phyloP scores from a whole-genome alignment of 2,888 invertebrate genomes.

The Hoplodrina ambigua region DNA sequence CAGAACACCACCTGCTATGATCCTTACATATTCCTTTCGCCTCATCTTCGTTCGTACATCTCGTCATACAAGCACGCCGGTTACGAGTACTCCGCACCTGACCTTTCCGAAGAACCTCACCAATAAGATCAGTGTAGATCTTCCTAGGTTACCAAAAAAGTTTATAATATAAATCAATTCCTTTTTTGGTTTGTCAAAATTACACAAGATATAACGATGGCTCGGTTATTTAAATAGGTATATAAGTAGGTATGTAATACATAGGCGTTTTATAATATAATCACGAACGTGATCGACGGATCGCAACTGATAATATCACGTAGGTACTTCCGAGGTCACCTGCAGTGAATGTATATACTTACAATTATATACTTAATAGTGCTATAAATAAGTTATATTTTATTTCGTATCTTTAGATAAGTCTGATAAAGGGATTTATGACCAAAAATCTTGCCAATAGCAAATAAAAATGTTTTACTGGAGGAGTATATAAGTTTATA shows the following conservation, averaged over 20 bases:
- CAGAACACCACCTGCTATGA: too few relatives aligned
- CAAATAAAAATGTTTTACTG: background rate
- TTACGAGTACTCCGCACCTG: too few relatives aligned
- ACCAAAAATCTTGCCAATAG: slow-evolving; percentile 17
- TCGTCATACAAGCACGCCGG: too few relatives aligned
- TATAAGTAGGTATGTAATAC: background rate
- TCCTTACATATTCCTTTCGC: too few relatives aligned
- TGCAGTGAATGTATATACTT: slow-evolving; percentile 11
- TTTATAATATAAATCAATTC: too few relatives aligned
- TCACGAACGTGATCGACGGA: slow-evolving; percentile 37
- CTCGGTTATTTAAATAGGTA: slow-evolving; percentile 24
- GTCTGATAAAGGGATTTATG: slow-evolving; percentile 32
- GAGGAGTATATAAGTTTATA: background rate
- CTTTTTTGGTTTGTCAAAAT: too few relatives aligned
- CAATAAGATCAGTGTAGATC: too few relatives aligned
- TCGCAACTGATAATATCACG: slow-evolving; percentile 70
- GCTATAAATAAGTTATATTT: slow-evolving; percentile 16
- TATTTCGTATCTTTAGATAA: slow-evolving; percentile 30
- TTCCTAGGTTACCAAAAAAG: too few relatives aligned
- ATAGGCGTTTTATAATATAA: slow-evolving; percentile 46
- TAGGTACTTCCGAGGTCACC: slow-evolving; percentile 54
- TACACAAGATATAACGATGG: background rate
- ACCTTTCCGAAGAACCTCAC: too few relatives aligned
- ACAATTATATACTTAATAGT: slow-evolving; percentile 16
- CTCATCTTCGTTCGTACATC: too few relatives aligned